phyloP scores from a whole-genome alignment of 2,888 invertebrate genomes.

The Epirrita christyi region DNA sequence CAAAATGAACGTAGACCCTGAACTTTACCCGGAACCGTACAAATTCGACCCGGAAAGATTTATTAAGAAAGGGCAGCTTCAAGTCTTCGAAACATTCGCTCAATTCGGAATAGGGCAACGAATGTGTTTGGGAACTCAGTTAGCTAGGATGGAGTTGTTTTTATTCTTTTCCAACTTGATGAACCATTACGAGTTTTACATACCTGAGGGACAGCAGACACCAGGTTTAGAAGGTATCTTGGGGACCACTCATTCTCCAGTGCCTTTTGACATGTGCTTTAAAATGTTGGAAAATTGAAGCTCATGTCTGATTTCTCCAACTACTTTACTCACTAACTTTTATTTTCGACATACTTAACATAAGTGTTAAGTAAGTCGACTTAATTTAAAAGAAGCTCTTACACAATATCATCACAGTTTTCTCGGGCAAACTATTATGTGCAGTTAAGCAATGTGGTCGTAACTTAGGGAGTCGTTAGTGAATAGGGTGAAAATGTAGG shows the following conservation, averaged over 20 bases:
- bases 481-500: too few species aligned
- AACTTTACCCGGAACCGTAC: slow-evolving; percentile 91
- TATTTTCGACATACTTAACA: too few species aligned
- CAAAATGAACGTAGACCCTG: slow-evolving; percentile 93
- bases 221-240: slow-evolving; percentile 90
- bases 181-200: slow-evolving; percentile 88
- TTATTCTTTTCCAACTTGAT: slow-evolving; percentile 91
- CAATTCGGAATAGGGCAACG: slow-evolving; percentile 94
- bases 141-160: slow-evolving; percentile 93
- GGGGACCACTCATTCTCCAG: slow-evolving; percentile 90
- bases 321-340: too few species aligned
- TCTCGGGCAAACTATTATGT: too few species aligned
- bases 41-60: slow-evolving; percentile 91
- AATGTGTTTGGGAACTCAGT: slow-evolving; percentile 92
- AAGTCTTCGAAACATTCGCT: slow-evolving; percentile 91
- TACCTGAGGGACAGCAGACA: slow-evolving; percentile 87
- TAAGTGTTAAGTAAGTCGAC: too few species aligned
- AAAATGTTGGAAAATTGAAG: slow-evolving; percentile 13
- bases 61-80: slow-evolving; percentile 88
- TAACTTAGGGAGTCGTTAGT: too few species aligned
- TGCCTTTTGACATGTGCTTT: slow-evolving; percentile 55
- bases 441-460: too few species aligned
- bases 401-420: too few species aligned
- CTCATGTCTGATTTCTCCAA: background rate
- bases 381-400: too few species aligned